Evolutionary conservation across 2,888 invertebrate genomes (phyloP).

Genomic region (Agonopterix subpropinquella): DNA sequence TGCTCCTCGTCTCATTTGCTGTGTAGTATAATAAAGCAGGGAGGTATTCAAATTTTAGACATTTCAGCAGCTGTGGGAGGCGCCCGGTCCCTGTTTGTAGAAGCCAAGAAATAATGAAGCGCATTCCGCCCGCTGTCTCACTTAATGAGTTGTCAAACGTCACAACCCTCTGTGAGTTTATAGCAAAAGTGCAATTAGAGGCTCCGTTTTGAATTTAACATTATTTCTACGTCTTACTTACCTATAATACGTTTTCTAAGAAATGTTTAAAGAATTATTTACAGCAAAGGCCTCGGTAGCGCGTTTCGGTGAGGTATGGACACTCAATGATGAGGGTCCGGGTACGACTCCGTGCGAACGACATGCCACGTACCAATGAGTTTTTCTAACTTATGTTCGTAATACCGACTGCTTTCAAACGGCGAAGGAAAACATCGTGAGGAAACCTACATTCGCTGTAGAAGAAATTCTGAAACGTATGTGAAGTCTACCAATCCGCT

Average conservation of each 20-base stretch:
- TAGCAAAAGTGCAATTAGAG: not conserved
- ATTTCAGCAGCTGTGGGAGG: slow-evolving; percentile 25
- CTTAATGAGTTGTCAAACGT: slow-evolving; percentile 49
- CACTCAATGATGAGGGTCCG: too few relatives aligned
- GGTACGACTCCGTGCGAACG: too few relatives aligned
- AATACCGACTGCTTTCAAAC: too few relatives aligned
- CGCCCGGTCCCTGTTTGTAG: slow-evolving; percentile 26
- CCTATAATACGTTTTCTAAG: not conserved
- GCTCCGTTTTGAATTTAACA: not conserved
- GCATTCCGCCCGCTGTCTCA: slow-evolving; percentile 31
- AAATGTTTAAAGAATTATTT: too few relatives aligned
- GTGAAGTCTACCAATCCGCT: too few relatives aligned
- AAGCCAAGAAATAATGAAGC: slow-evolving; percentile 43
- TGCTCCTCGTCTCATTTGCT: not conserved
- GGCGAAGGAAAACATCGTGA: too few relatives aligned
- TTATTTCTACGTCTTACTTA: not conserved
- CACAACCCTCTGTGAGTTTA: slow-evolving; percentile 6
- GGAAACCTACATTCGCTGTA: too few relatives aligned
- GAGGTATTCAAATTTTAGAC: slow-evolving; percentile 26
- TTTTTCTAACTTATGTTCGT: too few relatives aligned
- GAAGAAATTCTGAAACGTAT: too few relatives aligned
- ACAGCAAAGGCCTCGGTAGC: too few relatives aligned
- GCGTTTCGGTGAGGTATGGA: too few relatives aligned
- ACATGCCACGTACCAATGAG: too few relatives aligned
- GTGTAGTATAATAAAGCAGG: slow-evolving; percentile 5